Base-by-base conservation (phyloP, 2,113 vertebrate species). In the Rhea pennata region DNA sequence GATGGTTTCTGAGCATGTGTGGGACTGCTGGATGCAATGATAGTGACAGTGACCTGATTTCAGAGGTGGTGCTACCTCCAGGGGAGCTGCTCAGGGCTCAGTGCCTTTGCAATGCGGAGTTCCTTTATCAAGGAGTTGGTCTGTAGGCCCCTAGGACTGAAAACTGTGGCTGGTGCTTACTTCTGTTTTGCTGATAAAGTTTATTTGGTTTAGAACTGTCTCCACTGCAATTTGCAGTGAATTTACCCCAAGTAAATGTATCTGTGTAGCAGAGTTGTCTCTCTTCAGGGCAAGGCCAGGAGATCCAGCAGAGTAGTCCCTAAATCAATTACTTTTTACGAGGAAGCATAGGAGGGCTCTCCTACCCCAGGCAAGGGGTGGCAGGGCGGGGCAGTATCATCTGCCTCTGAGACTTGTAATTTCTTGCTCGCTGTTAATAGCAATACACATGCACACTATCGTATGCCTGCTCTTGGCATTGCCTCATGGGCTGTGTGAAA, bases 11-110 rank as follows among this genome's bases (percentile, higher is more conserved):
- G 48, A 42, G 66, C 65, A 51, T 17, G 8, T 39, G 51, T 74
- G 51, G 29, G 71, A 24, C 51, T 74, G 36, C 27, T 69, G 50
- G 44, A 73, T 20, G 46, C 62, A 26, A 65, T 44, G 67, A 26
- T 58, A 26, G 69, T 44, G 67, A 22, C 75, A 66, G 40, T 66
- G 66, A 56, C 58, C 73, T 23, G 23, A 23, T 90, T 79, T 54
- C 59, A 51, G 65, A 80, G 39, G 48, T 82, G 61, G 66, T 87
- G 53, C 69, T 81, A 48, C 20, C 26, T 58, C 14, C 31, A 0
- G 0, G 40, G 69, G 66, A 84, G 50, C 44, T 2, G 0, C 42
- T 31, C 1, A 4, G 46, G 22, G 53, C 74, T 87, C 0, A 0
- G 24, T 5, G 4, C 8, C 42, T 89, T 67, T 79, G 66, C 82